Evolutionary conservation across 1,140 invertebrate genomes (phyloP).

Genomic region (Drosophila ironensis): DNA sequence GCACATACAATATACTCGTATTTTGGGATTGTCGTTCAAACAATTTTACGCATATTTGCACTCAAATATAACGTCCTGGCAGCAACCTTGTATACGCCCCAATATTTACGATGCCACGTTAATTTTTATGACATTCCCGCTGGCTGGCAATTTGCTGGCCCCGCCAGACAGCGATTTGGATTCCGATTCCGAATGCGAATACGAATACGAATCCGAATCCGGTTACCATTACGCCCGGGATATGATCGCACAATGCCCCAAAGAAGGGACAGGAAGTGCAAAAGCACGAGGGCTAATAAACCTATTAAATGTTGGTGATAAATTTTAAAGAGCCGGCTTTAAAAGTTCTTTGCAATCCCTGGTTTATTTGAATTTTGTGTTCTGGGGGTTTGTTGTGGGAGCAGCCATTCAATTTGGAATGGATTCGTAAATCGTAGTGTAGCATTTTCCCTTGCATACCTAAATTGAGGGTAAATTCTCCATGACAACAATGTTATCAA

Average conservation of each 20-base stretch:
- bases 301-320: conserved; percentile 28
- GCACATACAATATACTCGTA: background rate
- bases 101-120: conserved; percentile 71
- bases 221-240: conserved; percentile 19
- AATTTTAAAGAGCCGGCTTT: conserved; percentile 1
- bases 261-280: background rate
- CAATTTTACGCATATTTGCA: conserved; percentile 78
- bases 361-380: background rate
- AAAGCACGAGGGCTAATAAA: conserved; percentile 30
- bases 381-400: too few species aligned
- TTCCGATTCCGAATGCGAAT: too few species aligned
- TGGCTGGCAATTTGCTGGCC: conserved; percentile 36
- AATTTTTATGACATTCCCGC: conserved; percentile 71
- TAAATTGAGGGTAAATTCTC: too few species aligned
- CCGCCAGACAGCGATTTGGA: conserved; percentile 36
- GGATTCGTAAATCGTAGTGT: too few species aligned
- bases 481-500: too few species aligned
- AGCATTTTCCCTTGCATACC: too few species aligned
- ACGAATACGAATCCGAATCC: too few species aligned
- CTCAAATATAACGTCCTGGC: conserved; percentile 52
- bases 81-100: conserved; percentile 9
- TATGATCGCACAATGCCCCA: conserved; percentile 7
- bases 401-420: too few species aligned
- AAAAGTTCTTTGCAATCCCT: background rate
- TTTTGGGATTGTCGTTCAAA: conserved; percentile 19